Conservation (phyloP, 2,888 invertebrate genomes). For the Synergus itoensis region DNA sequence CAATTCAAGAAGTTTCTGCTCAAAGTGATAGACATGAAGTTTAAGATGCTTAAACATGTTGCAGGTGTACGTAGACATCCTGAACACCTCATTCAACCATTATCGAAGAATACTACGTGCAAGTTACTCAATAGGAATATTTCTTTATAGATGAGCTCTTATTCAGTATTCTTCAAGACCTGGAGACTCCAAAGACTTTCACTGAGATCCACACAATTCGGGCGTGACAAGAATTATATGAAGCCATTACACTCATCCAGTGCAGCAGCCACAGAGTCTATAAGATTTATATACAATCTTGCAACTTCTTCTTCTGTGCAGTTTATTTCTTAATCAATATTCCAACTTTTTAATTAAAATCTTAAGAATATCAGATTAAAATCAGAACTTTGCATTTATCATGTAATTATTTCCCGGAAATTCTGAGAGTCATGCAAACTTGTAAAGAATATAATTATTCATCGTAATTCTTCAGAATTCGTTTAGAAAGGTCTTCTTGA, state of each 20-base stretch:
- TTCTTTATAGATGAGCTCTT: constrained; percentile 66
- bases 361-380: not conserved
- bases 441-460: not conserved
- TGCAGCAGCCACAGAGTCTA: not conserved
- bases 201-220: constrained; percentile 65
- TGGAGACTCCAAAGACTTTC: constrained; percentile 69
- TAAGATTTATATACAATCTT: not conserved
- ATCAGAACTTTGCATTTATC: not conserved
- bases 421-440: not conserved
- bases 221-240: constrained; percentile 67
- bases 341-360: not conserved
- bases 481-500: not conserved
- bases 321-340: not conserved
- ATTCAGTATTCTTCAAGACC: constrained; percentile 67
- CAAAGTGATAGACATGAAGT: not conserved
- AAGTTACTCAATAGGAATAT: constrained; percentile 71
- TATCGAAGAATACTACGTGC: not conserved
- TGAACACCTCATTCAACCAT: constrained; percentile 41
- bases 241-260: constrained; percentile 54
- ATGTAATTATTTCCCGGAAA: not conserved
- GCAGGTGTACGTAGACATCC: not conserved
- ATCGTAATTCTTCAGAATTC: not conserved
- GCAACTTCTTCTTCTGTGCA: not conserved
- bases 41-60: not conserved
- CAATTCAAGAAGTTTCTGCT: not conserved